Percentiles rank a stretch among this genome's conserved stretches.
phyloP scores from a whole-genome alignment of 2,888 invertebrate species.

The Tridacna crocea region DNA sequence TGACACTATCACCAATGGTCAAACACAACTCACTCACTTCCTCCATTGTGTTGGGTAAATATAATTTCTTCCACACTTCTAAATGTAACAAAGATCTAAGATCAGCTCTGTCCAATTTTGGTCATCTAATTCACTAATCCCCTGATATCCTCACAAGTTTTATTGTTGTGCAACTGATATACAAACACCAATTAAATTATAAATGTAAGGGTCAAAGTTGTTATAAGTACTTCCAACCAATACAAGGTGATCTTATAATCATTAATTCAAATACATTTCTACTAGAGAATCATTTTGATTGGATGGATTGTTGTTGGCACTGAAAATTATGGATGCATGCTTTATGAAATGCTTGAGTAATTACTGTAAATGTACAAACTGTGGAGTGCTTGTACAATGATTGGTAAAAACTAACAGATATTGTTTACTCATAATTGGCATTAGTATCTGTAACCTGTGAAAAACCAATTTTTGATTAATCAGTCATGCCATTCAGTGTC shows the following conservation, averaged over 20 bases:
- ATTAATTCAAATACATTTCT: not conserved
- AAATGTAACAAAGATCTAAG: not conserved
- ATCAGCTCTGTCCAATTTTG: not conserved
- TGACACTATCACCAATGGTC: conserved; percentile 39
- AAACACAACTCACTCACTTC: conserved; percentile 52
- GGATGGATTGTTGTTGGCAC: conserved; percentile 6
- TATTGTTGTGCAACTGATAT: too few relatives aligned
- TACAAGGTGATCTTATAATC: not conserved
- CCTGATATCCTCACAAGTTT: not conserved
- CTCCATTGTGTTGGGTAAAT: conserved; percentile 32
- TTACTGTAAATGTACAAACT: conserved; percentile 12
- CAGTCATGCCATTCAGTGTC: not conserved
- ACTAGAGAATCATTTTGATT: conserved; percentile 9
- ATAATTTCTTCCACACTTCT: conserved; percentile 2
- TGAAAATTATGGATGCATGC: conserved; percentile 21
- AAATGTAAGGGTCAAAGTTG: not conserved
- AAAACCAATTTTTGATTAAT: not conserved
- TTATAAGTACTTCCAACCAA: not conserved
- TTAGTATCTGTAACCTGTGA: not conserved
- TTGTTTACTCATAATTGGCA: not conserved
- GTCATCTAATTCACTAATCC: not conserved
- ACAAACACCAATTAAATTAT: too few relatives aligned
- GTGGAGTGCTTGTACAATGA: not conserved
- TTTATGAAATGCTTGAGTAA: conserved; percentile 7
- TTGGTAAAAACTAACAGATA: not conserved